Base-by-base conservation (phyloP, 2,888 invertebrate genomes). In the Drosophila atroscutellata region DNA sequence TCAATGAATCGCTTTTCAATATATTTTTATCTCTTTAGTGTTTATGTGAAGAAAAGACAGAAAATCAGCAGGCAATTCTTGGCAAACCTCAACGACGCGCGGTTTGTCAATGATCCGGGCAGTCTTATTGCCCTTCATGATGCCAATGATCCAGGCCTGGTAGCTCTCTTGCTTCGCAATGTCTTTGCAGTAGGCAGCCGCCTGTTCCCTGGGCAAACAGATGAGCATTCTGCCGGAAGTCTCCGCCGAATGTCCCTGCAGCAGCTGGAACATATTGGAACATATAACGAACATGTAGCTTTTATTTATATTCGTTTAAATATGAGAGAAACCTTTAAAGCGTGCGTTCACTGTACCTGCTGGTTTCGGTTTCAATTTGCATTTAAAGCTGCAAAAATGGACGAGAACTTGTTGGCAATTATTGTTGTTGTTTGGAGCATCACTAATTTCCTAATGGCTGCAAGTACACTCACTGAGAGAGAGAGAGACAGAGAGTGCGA, bases 141-240 rank as follows among this genome's bases (percentile, higher is more conserved):
- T 98, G 39, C 99, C 99, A 91, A 99, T 97, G 90, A 99, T 98
- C 98, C 98, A 99, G 1, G 98, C 97, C 92, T 98, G 97, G 93
- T 97, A 98, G 6, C 98, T 97, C 92, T 99, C 98, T 90, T 97
- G 97, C 91, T 97, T 97, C 91, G 98, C 98, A 89, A 99, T 97
- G 87, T 98, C 98, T 93, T 98, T 98, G 92, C 98, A 67, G 93
- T 98, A 99, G 2, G 98, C 98, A 26, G 98, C 98, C 0, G 98
- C 98, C 92, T 98, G 98, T 93, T 98, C 98, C 54, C 98, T 94
- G 0, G 98, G 98, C 91, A 99, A 93, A 81, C 98, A 98, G 80
- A 99, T 97, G 65, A 99, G 94, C 57, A 99, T 94, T n/a, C 99
- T 98, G 13, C 96, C 96, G 6, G 96, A 96, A 20, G 97, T 97